Base-by-base conservation (phyloP, 1,140 invertebrate genomes). In the Plectrocnemia conspersa region DNA sequence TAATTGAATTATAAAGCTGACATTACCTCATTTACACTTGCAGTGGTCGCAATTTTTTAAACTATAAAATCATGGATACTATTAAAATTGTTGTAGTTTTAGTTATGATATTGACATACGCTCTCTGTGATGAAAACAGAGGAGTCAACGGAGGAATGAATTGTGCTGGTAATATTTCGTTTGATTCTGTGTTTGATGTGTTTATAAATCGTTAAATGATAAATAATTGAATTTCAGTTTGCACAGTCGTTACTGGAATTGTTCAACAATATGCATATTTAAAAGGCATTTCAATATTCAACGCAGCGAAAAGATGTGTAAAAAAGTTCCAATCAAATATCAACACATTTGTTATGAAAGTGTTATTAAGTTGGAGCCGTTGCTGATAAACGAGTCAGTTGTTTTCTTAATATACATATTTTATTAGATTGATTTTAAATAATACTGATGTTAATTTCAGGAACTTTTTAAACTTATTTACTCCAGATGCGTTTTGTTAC, bases 401-500 rank as follows among this genome's bases (percentile, higher is more conserved):
- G 19, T 5, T 35, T n/a, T 10, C 7, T 19, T 15, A 13, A 40
- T 50, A 5, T 23, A 9, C 7, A 50, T 16, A 32, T 9, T 50
- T 16, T 40, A 23, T 2, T 19, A 38, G 2, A 52, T 27, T 38
- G n/a, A 7, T 6, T 18, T 36, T 35, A 21, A 6, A 38, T 3
- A 16, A 50, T 50, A 50, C 23, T 35, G 5, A 13, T 11, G 7
- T 22, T 49, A 3, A 23, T 58, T 58, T 44, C 50, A 61, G 59
- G 21, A 52, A 44, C 15, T 53, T 58, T 29, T 32, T 61, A 18
- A 22, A 58, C 18, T 7, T 58, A 22, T 55, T 61, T 29, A 61
- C 59, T 32, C 59, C 59, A 1, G 59, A 61, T 41, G 41, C 55
- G 4, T 58, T 61, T 40, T 61, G 59, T 24, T 61, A 61, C 35